Conservation (phyloP, 2,113 vertebrate species). For the Ictidomys tridecemlineatus region DNA sequence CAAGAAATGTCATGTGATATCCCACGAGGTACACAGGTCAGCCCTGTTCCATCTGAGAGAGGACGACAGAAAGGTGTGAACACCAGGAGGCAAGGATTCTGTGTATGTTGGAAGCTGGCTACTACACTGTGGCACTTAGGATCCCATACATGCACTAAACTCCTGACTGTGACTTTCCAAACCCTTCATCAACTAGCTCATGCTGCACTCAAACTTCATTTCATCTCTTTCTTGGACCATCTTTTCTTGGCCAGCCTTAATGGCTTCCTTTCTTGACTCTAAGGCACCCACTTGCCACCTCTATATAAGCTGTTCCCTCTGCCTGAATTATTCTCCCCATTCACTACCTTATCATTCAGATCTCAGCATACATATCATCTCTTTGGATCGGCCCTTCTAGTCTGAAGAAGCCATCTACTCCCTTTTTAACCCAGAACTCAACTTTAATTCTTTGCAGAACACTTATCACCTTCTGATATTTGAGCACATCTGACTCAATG, state of each 20-base stretch:
- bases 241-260: not conserved
- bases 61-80: not conserved
- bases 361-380: not conserved
- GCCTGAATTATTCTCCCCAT: not conserved
- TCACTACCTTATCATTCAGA: not conserved
- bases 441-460: slow-evolving; percentile 55
- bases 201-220: not conserved
- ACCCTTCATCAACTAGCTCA: not conserved
- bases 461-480: not conserved
- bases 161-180: not conserved
- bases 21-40: not conserved
- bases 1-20: not conserved
- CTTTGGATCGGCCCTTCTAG: not conserved
- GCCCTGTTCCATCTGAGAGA: not conserved
- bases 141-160: not conserved
- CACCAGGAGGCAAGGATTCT: not conserved
- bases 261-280: not conserved
- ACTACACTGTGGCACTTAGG: not conserved
- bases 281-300: not conserved
- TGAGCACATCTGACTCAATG: slow-evolving; percentile 20
- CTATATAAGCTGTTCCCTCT: not conserved
- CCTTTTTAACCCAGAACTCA: not conserved
- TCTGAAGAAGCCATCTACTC: not conserved
- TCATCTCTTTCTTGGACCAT: slow-evolving; percentile 1
- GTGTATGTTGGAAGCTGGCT: not conserved